Evolutionary conservation across 2,888 invertebrate genomes (phyloP).

Genomic region (Drosophila macrospina): DNA sequence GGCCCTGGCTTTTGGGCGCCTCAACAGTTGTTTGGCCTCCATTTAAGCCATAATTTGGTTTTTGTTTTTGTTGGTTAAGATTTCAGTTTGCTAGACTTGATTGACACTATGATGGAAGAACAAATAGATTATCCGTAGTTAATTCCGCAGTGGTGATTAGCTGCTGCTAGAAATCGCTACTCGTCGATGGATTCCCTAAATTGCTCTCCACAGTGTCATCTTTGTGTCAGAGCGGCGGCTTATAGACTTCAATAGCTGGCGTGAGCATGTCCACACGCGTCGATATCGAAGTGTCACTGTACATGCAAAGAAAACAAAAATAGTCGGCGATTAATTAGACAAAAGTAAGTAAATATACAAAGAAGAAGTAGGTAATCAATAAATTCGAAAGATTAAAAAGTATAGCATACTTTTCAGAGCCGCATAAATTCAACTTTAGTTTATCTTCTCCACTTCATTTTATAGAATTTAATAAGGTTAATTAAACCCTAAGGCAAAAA

Average conservation of each 20-base stretch:
- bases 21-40: conserved; percentile 41
- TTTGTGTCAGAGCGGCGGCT: conserved; percentile 86
- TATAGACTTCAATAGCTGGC: conserved; percentile 86
- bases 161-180: conserved; percentile 86
- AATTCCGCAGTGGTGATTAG: conserved; percentile 83
- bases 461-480: too few relatives aligned
- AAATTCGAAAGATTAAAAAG: background rate
- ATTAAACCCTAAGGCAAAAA: too few relatives aligned
- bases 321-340: too few relatives aligned
- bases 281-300: conserved; percentile 90
- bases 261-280: conserved; percentile 89
- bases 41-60: conserved; percentile 20
- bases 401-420: conserved; percentile 10
- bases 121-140: conserved; percentile 85
- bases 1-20: conserved; percentile 28
- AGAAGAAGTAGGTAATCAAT: background rate
- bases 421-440: too few relatives aligned
- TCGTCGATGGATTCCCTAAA: conserved; percentile 86
- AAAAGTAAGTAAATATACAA: background rate
- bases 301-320: conserved; percentile 54
- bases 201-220: conserved; percentile 86
- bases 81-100: conserved; percentile 71
- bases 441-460: too few relatives aligned
- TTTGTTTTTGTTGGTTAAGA: conserved; percentile 3
- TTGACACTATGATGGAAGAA: conserved; percentile 86